Conservation (phyloP, 2,797 vertebrate genomes). For the Anomalospiza imberbis region DNA sequence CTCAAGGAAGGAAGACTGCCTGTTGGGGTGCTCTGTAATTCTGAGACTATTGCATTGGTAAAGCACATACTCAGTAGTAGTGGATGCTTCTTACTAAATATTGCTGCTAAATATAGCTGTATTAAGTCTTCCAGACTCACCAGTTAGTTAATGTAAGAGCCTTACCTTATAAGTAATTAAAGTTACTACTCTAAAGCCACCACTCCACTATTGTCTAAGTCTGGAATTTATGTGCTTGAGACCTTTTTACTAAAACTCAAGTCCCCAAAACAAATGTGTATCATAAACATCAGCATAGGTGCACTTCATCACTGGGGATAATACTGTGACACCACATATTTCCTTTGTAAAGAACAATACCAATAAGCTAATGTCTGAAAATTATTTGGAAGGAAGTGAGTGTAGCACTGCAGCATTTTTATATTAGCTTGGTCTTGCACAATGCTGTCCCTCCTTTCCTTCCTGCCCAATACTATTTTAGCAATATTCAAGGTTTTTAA, state of each 20-base stretch:
- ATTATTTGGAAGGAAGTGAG: neutral
- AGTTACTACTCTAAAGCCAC: neutral
- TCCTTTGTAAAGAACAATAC: neutral
- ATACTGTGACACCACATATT: neutral
- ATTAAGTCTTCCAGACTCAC: neutral
- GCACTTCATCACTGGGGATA: neutral
- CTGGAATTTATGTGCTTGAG: neutral
- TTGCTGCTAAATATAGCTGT: neutral
- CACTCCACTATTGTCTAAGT: neutral
- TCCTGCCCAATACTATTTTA: conserved; percentile 3
- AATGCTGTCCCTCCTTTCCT: neutral
- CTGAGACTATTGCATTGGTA: neutral
- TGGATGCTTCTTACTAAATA: neutral
- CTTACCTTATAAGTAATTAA: conserved; percentile 3
- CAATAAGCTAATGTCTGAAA: neutral
- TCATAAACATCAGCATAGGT: neutral
- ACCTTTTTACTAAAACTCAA: neutral
- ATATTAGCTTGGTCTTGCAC: neutral
- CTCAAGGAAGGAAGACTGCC: neutral
- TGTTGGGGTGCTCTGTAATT: neutral
- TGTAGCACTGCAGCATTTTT: neutral
- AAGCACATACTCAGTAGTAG: neutral
- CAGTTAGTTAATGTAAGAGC: neutral
- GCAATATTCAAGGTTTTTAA: conserved; percentile 1
- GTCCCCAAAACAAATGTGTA: neutral